Evolutionary conservation across 2,888 invertebrate genomes (phyloP).

Genomic region (Drosophila demipolita): DNA sequence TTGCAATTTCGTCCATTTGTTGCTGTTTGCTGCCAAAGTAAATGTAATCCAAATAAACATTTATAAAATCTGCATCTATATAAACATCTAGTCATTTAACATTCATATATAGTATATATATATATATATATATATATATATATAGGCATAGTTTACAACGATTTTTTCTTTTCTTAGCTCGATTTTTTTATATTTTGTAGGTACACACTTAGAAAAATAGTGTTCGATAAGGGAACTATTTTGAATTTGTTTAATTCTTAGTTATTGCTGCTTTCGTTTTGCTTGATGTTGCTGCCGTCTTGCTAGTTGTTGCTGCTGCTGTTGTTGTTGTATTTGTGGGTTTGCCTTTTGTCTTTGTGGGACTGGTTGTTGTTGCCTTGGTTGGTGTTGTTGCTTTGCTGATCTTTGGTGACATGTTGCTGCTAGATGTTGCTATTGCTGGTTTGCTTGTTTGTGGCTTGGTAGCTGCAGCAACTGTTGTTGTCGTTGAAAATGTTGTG

Average conservation of each 20-base stretch:
- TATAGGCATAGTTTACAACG: conserved; percentile 10
- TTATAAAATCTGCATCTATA: conserved; percentile 52
- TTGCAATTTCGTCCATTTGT: conserved; percentile 18
- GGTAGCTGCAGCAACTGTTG: conserved; percentile 19
- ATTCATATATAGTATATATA: conserved; percentile 27
- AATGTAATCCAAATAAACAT: conserved; percentile 47
- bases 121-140: conserved; percentile 21
- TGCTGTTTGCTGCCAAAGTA: conserved; percentile 37
- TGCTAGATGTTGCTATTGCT: conserved; percentile 22
- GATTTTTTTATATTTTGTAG: conserved; percentile 34
- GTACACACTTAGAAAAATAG: conserved; percentile 71
- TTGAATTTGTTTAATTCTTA: conserved; percentile 53
- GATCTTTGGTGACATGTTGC: conserved; percentile 42
- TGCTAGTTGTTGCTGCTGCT: conserved; percentile 36
- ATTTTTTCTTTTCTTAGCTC: conserved; percentile 46
- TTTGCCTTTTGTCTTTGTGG: conserved; percentile 50
- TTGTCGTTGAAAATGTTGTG: conserved; percentile 10
- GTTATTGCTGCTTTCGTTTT: conserved; percentile 59
- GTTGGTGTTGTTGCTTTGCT: conserved; percentile 33
- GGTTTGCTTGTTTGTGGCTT: conserved; percentile 32
- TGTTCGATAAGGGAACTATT: conserved; percentile 47
- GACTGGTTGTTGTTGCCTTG: conserved; percentile 47
- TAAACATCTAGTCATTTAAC: conserved; percentile 43
- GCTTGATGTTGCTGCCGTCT: conserved; percentile 24
- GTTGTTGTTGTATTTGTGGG: conserved; percentile 27